These are phyloP conservation scores for Melanostigma gelatinosum DNA, from an alignment of 2,113 vertebrate genomes.

Conservation along the genomic window DNA sequence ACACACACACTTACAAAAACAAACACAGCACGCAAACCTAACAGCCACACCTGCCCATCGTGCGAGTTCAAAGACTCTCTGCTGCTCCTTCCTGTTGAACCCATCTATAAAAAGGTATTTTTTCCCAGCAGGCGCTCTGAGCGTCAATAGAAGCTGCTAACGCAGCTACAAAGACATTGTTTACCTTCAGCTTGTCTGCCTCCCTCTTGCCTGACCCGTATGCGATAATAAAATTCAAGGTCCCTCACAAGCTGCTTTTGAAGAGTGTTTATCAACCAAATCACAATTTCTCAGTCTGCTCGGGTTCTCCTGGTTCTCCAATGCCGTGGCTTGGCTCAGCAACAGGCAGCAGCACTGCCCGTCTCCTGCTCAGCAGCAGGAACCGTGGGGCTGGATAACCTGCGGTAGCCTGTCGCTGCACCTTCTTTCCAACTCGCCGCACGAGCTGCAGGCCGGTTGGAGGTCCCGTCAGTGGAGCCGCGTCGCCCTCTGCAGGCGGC, in stretches of 20 bases:
- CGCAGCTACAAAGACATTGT: background rate
- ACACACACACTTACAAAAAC: slow-evolving; percentile 62
- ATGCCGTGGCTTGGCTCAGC: slow-evolving; percentile 33
- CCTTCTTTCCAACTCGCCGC: slow-evolving; percentile 36
- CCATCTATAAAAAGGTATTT: slow-evolving; percentile 20
- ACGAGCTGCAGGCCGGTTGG: background rate
- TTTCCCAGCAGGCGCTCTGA: background rate
- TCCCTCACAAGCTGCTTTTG: background rate
- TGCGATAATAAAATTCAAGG: slow-evolving; percentile 6
- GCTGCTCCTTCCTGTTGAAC: slow-evolving; percentile 6
- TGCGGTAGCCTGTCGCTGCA: slow-evolving; percentile 32
- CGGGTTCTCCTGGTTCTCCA: background rate
- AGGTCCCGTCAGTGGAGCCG: slow-evolving; percentile 25
- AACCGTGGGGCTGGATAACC: slow-evolving; percentile 38
- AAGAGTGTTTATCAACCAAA: slow-evolving; percentile 25
- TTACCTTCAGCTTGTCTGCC: background rate
- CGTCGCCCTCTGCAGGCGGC: slow-evolving; percentile 61
- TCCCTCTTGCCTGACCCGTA: background rate
- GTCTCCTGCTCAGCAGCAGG: slow-evolving; percentile 34
- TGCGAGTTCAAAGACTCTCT: slow-evolving; percentile 24
- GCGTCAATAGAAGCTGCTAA: background rate
- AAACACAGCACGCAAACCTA: slow-evolving; percentile 68
- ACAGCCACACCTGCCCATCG: slow-evolving; percentile 57
- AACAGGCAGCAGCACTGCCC: slow-evolving; percentile 32
- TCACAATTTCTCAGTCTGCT: slow-evolving; percentile 10